Conservation (phyloP, 2,113 vertebrate species). For the Girardinichthys multiradiatus region DNA sequence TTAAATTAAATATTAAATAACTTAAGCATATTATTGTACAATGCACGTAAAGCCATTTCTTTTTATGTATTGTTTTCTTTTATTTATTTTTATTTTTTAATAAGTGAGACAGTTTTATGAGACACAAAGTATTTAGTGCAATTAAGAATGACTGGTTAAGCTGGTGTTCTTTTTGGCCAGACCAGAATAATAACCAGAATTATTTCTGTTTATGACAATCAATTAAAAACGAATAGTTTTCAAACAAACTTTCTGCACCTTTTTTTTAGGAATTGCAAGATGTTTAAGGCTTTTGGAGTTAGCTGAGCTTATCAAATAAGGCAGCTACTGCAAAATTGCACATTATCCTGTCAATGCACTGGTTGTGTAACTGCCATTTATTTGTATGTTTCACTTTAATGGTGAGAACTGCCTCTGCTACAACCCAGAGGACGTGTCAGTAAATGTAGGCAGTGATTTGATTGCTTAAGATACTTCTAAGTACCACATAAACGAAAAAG, state of each 20-base stretch:
- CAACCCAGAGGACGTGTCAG: constrained; percentile 11
- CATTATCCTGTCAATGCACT: constrained; percentile 8
- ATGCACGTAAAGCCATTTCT: too few species aligned
- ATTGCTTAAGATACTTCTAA: not conserved
- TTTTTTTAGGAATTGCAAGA: too few species aligned
- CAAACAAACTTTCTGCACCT: too few species aligned
- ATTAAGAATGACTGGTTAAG: not conserved
- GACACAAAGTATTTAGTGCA: too few species aligned
- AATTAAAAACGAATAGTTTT: too few species aligned
- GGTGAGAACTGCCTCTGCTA: constrained; percentile 13
- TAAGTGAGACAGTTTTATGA: too few species aligned
- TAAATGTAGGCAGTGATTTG: constrained; percentile 1
- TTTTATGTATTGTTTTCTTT: too few species aligned
- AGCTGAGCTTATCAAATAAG: not conserved
- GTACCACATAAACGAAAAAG: not conserved
- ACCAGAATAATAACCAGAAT: not conserved
- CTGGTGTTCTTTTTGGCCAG: not conserved
- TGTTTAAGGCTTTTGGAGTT: too few species aligned
- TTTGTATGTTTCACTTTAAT: constrained; percentile 22
- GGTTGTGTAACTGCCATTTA: constrained; percentile 36
- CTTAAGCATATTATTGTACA: too few species aligned
- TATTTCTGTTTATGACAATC: not conserved
- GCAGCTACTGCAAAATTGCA: not conserved
- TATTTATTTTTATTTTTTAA: too few species aligned
- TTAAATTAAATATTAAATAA: too few species aligned